phyloP scores from a whole-genome alignment of 2,888 invertebrate genomes.

The Volucella bombylans region DNA sequence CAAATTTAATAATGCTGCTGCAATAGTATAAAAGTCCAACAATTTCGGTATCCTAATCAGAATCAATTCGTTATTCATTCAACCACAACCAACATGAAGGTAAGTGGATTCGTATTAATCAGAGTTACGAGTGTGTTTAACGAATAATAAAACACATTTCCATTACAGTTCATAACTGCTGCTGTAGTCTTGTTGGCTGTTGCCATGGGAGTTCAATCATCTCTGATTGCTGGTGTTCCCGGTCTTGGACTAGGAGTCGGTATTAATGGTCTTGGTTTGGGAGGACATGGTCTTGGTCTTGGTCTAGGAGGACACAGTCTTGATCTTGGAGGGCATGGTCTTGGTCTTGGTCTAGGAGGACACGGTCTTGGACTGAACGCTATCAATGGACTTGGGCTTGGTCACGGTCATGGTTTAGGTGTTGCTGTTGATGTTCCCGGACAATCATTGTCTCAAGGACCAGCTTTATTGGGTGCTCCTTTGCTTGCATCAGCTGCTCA shows the following conservation, averaged over 20 bases:
- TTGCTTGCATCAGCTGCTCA: slow-evolving; percentile 42
- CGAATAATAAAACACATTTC: background rate
- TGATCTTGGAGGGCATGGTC: slow-evolving; percentile 47
- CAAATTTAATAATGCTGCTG: too few relatives aligned
- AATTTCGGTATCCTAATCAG: too few relatives aligned
- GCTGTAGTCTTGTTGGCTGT: slow-evolving; percentile 80
- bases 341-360: background rate
- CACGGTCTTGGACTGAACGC: too few relatives aligned
- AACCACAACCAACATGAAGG: slow-evolving; percentile 68
- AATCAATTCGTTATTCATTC: background rate
- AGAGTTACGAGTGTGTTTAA: background rate
- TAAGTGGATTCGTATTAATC: slow-evolving; percentile 21
- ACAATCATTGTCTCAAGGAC: slow-evolving; percentile 15
- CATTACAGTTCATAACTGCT: slow-evolving; percentile 77
- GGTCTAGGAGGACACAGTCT: slow-evolving; percentile 37
- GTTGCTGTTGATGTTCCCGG: slow-evolving; percentile 26
- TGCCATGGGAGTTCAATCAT: slow-evolving; percentile 80
- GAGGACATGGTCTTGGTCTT: slow-evolving; percentile 23
- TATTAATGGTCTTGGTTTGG: slow-evolving; percentile 23
- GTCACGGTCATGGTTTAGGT: slow-evolving; percentile 16
- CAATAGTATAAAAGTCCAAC: too few relatives aligned
- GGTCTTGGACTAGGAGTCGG: slow-evolving; percentile 56
- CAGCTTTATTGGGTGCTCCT: slow-evolving; percentile 39
- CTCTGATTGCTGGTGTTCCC: slow-evolving; percentile 77
- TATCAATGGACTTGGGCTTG: too few relatives aligned